Conservation (phyloP, 1,140 invertebrate genomes). For the Euwallacea fornicatus region DNA sequence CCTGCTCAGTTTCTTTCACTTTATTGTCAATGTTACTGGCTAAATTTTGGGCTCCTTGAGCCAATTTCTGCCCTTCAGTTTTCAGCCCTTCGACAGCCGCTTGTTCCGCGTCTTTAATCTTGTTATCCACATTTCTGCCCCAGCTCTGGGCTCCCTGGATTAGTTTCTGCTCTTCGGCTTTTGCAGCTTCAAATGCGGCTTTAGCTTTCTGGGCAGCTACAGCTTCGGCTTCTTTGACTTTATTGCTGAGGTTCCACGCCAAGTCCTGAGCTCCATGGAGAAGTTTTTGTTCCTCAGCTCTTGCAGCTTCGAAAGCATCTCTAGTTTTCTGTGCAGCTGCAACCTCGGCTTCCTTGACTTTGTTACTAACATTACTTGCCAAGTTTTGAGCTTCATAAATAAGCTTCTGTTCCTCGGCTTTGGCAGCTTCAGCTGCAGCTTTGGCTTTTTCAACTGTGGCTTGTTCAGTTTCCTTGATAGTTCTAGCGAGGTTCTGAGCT, state of each 20-base stretch:
- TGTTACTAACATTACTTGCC: background rate
- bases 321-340: background rate
- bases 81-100: constrained; percentile 30
- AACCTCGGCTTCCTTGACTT: constrained; percentile 23
- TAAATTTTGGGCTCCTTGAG: constrained; percentile 35
- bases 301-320: constrained; percentile 20
- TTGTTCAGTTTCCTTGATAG: constrained; percentile 31
- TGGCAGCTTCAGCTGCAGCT: constrained; percentile 23
- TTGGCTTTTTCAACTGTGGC: constrained; percentile 20
- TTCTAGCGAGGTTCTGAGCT: constrained; percentile 32
- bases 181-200: constrained; percentile 15
- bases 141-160: constrained; percentile 18
- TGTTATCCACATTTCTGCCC: constrained; percentile 21
- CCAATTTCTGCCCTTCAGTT: constrained; percentile 29
- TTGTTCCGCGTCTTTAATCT: constrained; percentile 32
- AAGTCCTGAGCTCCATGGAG: constrained; percentile 28
- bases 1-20: constrained; percentile 25
- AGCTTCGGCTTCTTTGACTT: constrained; percentile 30
- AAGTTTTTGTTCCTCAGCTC: constrained; percentile 16
- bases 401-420: background rate
- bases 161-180: constrained; percentile 10
- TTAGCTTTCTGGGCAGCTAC: constrained; percentile 17
- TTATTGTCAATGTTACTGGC: constrained; percentile 13
- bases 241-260: constrained; percentile 33
- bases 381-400: constrained; percentile 13